A percentile compares a stretch with the other conserved stretches of the same genome.
These are phyloP conservation scores for Phlogophora meticulosa DNA, from an alignment of 2,888 invertebrate species.

Conservation along the genomic window DNA sequence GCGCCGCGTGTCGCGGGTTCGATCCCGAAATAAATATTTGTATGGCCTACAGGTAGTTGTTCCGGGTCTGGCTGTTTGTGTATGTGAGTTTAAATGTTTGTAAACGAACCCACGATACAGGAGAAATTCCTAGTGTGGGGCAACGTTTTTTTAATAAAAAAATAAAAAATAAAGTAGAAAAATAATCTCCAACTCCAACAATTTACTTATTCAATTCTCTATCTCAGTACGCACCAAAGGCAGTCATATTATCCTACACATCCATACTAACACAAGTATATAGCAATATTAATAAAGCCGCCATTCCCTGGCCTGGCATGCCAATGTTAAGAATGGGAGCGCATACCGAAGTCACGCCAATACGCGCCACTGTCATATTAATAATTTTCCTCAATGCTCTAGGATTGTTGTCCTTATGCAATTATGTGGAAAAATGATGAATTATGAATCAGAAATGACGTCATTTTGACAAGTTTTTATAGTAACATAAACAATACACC, in stretches of 20 bases:
- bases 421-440: conserved; percentile 50
- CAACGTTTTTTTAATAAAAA: no score
- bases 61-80: no score
- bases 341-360: conserved; percentile 78
- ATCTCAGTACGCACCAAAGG: conserved; percentile 2
- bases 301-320: conserved; percentile 65
- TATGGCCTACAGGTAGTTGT: no score
- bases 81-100: no score
- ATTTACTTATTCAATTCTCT: background rate
- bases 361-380: conserved; percentile 70
- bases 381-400: conserved; percentile 72
- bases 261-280: conserved; percentile 34
- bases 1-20: no score
- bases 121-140: no score
- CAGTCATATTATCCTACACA: conserved; percentile 10
- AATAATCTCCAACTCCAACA: background rate
- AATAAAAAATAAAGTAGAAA: background rate
- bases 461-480: no score
- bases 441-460: conserved; percentile 19
- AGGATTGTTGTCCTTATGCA: conserved; percentile 58
- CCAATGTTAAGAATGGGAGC: conserved; percentile 80
- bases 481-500: no score
- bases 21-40: no score
- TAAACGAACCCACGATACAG: no score
- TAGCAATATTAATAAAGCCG: conserved; percentile 67